Evolutionary conservation across 2,888 invertebrate genomes (phyloP), one percentile per base, ranked within the genome.

Genomic region (Prosopocoilus inquinatus): DNA sequence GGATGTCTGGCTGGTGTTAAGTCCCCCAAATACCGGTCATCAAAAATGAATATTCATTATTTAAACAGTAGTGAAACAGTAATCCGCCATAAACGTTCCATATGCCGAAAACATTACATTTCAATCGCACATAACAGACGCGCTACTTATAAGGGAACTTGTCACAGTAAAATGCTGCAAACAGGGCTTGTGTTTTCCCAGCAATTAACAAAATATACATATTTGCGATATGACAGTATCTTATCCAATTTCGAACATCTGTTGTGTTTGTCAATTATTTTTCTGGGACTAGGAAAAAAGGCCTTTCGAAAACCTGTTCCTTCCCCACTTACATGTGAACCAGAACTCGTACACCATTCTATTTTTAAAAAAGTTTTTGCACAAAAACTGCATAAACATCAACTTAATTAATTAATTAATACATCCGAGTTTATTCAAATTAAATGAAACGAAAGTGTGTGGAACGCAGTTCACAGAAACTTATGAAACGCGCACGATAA

Each of bases 241-340:
- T 71, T 70, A 70, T 70, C 70, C 71, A 68, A 66, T 69, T 68
- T 64, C 54, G 65, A 70, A 70, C 71, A 71, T 69, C 70, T 71
- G 71, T 68, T 64, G 62, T 62, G 57, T 64, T 66, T 59, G 60
- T 58, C 59, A 62, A 62, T 60, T 62, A 57, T 50, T 49, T 54
- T 50, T 16, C 49, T 54, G 48, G 33, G 41, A 33, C 15, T 47
- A 11, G 28, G 28, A 46, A 46, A 16, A 28, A 33, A 46, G 12
- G 12, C 12, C 46, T n/a, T 33, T 46, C 33, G 46, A 41, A n/a
- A 41, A 41, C 41, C 41, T 41, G 15, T 16, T 41, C 41, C 41
- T 33, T 46, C 12, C 46, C 28, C n/a, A 46, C 28, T 46, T 46
- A 28, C 46, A 46, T 46, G 2, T 15, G 32, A 46, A 46, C 12